phyloP scores from a whole-genome alignment of 2,113 vertebrate species.

The Tachuris rubrigastra region DNA sequence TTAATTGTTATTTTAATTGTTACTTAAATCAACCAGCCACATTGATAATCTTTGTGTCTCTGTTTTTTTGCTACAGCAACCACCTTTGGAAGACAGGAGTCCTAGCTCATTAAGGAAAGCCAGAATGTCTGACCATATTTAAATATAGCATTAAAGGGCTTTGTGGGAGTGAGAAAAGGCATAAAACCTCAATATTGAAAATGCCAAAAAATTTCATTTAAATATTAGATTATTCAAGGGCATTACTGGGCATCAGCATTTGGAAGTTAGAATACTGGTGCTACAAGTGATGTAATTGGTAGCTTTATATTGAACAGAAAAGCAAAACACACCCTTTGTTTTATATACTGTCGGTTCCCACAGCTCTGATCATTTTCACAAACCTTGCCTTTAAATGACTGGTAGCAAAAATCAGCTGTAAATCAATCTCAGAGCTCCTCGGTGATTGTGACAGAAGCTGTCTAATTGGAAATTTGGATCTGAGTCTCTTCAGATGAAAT shows the following conservation, averaged over 20 bases:
- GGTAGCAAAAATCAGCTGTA: constrained; percentile 41
- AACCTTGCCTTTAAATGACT: constrained; percentile 3
- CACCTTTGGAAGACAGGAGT: not conserved
- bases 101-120: constrained; percentile 36
- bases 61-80: not conserved
- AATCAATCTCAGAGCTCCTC: constrained; percentile 7
- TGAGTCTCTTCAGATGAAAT: constrained; percentile 55
- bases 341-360: not conserved
- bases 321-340: not conserved
- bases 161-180: not conserved
- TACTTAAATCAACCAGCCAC: constrained; percentile 16
- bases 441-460: constrained; percentile 21
- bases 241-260: not conserved
- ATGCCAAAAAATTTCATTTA: constrained; percentile 23
- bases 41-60: not conserved
- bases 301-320: not conserved
- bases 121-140: constrained; percentile 39
- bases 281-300: not conserved
- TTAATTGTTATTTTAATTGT: not conserved
- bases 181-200: constrained; percentile 18
- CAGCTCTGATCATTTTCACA: not conserved
- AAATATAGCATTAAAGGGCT: constrained; percentile 14
- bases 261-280: not conserved
- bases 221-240: constrained; percentile 43
- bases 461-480: constrained; percentile 64